phyloP scores from a whole-genome alignment of 2,888 invertebrate species.

The Nephrocerus scutellatus region DNA sequence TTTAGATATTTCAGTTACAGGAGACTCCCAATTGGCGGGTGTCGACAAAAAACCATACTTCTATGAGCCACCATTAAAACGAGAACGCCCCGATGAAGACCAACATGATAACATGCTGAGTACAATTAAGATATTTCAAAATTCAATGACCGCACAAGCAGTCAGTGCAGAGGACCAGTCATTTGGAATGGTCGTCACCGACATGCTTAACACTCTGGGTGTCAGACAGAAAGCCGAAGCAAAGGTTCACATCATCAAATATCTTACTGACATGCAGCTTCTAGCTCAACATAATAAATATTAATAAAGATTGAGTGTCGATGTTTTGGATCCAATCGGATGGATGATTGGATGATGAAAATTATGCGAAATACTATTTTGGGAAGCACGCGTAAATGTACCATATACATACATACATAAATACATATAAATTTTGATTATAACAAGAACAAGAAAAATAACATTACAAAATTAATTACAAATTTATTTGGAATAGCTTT shows the following conservation, averaged over 20 bases:
- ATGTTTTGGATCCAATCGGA: too few species aligned
- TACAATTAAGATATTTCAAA: constrained; percentile 42
- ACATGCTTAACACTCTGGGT: constrained; percentile 41
- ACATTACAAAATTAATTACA: too few species aligned
- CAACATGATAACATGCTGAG: constrained; percentile 42
- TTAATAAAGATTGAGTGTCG: too few species aligned
- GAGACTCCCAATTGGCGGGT: constrained; percentile 33
- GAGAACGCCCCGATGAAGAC: constrained; percentile 38
- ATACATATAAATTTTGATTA: too few species aligned
- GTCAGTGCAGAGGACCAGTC: constrained; percentile 43
- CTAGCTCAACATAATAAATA: constrained; percentile 42
- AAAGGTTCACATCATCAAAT: constrained; percentile 42
- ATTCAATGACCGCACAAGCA: constrained; percentile 38
- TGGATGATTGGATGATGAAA: too few species aligned
- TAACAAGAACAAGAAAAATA: too few species aligned
- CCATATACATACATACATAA: too few species aligned
- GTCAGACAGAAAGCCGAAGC: constrained; percentile 42
- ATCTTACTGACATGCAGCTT: constrained; percentile 42
- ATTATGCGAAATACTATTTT: too few species aligned
- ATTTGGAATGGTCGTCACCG: constrained; percentile 41
- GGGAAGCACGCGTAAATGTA: too few species aligned
- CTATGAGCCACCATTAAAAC: constrained; percentile 39
- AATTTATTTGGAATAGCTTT: too few species aligned
- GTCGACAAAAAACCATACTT: constrained; percentile 41
- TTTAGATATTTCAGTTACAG: constrained; percentile 41